Conservation (phyloP, 2,888 invertebrate genomes). For the Cordylochernes scorpioides region DNA sequence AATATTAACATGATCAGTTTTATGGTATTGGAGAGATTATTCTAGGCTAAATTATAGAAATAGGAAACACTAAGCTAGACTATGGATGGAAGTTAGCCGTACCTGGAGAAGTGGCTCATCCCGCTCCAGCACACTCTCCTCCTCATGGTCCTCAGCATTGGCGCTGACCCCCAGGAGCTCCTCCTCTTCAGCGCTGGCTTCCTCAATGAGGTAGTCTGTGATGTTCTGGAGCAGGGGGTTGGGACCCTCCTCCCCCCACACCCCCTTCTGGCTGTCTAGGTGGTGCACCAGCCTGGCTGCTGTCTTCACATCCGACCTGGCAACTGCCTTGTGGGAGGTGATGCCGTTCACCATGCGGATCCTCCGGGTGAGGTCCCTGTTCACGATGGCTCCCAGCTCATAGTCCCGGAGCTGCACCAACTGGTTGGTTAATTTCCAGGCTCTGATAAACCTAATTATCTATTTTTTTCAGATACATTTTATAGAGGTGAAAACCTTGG, state of each 20-base stretch:
- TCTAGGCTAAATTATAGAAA: too few relatives aligned
- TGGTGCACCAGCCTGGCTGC: conserved; percentile 72
- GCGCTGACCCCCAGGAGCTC: conserved; percentile 39
- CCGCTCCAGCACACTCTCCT: conserved; percentile 32
- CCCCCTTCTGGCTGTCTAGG: conserved; percentile 50
- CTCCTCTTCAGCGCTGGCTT: conserved; percentile 92
- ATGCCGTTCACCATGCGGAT: conserved; percentile 74
- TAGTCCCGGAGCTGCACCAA: conserved; percentile 51
- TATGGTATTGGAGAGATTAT: too few relatives aligned
- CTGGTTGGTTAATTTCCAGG: too few relatives aligned
- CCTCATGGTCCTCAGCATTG: conserved; percentile 22
- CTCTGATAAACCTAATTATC: too few relatives aligned
- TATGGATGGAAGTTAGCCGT: too few relatives aligned
- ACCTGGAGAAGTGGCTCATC: conserved; percentile 44
- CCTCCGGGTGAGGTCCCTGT: conserved; percentile 75
- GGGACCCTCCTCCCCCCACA: conserved; percentile 36
- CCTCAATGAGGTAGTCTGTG: conserved; percentile 88
- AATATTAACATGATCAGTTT: too few relatives aligned
- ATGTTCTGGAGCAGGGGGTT: conserved; percentile 83
- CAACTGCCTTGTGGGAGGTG: conserved; percentile 58
- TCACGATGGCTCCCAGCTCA: conserved; percentile 81
- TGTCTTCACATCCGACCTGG: conserved; percentile 67
- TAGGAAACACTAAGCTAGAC: too few relatives aligned
- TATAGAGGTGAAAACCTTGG: too few relatives aligned
- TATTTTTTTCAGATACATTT: too few relatives aligned